Percentiles rank a stretch among this genome's conserved stretches.
Evolutionary conservation across 2,113 vertebrate species (phyloP).

Genomic region (Mastomys natalensis): DNA sequence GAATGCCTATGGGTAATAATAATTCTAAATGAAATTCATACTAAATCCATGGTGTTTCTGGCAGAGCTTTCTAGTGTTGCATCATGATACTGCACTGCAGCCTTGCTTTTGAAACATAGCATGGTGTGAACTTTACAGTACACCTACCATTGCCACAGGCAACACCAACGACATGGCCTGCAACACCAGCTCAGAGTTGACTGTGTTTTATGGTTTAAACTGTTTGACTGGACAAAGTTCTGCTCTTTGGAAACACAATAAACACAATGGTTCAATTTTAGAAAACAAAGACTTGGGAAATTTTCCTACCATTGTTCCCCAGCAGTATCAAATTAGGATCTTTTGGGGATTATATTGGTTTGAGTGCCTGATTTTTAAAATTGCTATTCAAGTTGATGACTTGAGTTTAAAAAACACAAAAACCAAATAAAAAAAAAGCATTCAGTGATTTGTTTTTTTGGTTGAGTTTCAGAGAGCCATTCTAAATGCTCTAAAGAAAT

Average conservation of each 20-base stretch:
- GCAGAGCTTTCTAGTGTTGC: no score
- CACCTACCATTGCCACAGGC: no score
- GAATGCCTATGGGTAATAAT: neutral
- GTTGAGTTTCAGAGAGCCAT: neutral
- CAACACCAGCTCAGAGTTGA: neutral
- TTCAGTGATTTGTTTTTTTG: no score
- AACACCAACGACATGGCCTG: neutral
- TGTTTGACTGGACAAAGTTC: neutral
- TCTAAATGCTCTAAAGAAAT: neutral
- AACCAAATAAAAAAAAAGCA: neutral
- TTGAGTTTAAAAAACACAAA: neutral
- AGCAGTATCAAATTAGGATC: neutral
- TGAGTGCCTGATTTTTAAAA: neutral
- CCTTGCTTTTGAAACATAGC: neutral
- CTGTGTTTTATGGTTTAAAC: neutral
- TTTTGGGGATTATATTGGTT: neutral
- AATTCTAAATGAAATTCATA: neutral
- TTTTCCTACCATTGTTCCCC: neutral
- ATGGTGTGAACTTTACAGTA: no score
- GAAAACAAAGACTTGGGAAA: neutral
- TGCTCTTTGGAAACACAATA: neutral
- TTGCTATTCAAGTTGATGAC: neutral
- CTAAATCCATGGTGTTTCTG: neutral
- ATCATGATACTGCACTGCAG: neutral
- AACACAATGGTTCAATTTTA: neutral